A percentile compares a stretch with the other conserved stretches of the same genome.
Conservation (phyloP, 2,113 vertebrate genomes). For the Polyodon spathula region DNA sequence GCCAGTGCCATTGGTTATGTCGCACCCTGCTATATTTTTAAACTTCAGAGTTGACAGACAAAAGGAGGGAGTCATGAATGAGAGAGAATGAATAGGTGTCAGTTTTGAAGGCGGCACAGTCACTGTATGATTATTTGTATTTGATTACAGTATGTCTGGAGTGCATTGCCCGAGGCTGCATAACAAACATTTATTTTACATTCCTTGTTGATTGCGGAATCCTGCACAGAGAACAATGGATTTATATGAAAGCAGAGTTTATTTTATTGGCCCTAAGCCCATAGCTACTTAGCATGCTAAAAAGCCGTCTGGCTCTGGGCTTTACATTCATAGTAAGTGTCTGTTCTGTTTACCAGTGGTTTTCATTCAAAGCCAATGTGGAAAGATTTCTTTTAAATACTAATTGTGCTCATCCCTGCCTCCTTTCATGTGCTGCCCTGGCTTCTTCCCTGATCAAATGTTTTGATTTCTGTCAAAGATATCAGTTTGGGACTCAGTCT, state of each 20-base stretch:
- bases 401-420: too few species aligned
- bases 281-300: constrained; percentile 50
- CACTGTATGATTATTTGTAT: constrained; percentile 52
- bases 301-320: constrained; percentile 37
- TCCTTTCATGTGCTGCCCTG: too few species aligned
- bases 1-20: too few species aligned
- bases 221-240: constrained; percentile 47
- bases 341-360: neutral
- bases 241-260: constrained; percentile 43
- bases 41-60: too few species aligned
- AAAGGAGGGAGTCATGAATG: too few species aligned
- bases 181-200: constrained; percentile 49
- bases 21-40: too few species aligned
- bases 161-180: constrained; percentile 34
- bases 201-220: constrained; percentile 60
- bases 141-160: constrained; percentile 50
- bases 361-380: neutral
- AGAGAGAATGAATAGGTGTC: constrained; percentile 13
- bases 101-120: constrained; percentile 24
- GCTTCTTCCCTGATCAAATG: too few species aligned
- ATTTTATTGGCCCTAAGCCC: constrained; percentile 45
- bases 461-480: too few species aligned
- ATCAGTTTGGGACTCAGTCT: too few species aligned
- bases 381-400: too few species aligned
- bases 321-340: constrained; percentile 9